A percentile compares a stretch with the other conserved stretches of the same genome.
Evolutionary conservation across 2,113 vertebrate species (phyloP).

Genomic region (Leptosomus discolor): DNA sequence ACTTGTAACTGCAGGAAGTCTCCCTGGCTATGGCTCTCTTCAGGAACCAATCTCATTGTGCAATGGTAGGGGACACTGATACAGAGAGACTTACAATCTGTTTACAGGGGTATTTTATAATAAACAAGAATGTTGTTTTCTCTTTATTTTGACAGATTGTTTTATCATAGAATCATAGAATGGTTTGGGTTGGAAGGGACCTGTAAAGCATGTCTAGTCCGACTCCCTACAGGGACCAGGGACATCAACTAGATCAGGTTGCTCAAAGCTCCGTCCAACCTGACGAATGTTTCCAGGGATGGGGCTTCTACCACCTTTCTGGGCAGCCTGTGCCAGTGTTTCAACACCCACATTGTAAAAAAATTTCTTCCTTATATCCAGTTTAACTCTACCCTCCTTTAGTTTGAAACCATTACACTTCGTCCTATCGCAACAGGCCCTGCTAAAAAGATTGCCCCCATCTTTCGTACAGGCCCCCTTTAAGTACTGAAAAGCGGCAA

Average conservation of each 20-base stretch:
- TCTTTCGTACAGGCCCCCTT: too few relatives aligned
- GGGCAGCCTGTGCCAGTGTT: neutral
- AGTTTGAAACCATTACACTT: neutral
- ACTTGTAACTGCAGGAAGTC: neutral
- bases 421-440: too few relatives aligned
- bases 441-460: neutral
- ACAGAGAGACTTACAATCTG: neutral
- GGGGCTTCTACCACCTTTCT: neutral
- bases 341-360: too few relatives aligned
- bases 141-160: neutral
- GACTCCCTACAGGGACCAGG: too few relatives aligned
- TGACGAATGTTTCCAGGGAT: neutral
- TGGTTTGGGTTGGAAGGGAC: too few relatives aligned
- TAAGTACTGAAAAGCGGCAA: too few relatives aligned
- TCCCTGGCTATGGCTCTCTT: neutral
- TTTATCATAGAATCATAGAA: neutral
- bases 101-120: neutral
- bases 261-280: neutral
- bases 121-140: neutral
- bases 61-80: neutral
- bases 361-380: neutral
- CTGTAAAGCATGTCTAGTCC: too few relatives aligned
- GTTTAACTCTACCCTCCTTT: neutral
- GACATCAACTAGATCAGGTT: neutral
- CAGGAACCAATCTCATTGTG: accelerated